phyloP scores from a whole-genome alignment of 2,797 vertebrate species.

The Avahi laniger region DNA sequence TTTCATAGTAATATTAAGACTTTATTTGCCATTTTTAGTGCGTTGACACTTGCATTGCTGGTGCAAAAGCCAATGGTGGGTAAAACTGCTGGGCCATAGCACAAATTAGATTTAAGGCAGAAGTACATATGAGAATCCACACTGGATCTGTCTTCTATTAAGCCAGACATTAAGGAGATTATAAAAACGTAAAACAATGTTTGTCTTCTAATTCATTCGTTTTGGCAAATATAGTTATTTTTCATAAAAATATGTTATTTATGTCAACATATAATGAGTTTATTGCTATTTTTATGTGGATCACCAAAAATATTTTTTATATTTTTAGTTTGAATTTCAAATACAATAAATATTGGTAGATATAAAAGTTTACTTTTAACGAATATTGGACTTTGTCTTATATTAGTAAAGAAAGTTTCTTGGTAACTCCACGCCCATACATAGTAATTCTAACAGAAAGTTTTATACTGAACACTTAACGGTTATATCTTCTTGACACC shows the following conservation, averaged over 20 bases:
- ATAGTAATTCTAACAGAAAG: background rate
- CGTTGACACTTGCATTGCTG: background rate
- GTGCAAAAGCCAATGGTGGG: background rate
- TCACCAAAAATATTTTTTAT: background rate
- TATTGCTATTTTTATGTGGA: background rate
- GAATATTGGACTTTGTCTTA: background rate
- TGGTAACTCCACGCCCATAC: background rate
- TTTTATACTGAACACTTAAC: background rate
- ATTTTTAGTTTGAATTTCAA: constrained; percentile 24
- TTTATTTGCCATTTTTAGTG: background rate
- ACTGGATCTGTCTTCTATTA: background rate
- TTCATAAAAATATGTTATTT: constrained; percentile 25
- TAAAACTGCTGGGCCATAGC: background rate
- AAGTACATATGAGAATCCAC: background rate
- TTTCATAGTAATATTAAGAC: background rate
- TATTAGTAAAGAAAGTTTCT: background rate
- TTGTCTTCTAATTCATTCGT: background rate
- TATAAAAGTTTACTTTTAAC: background rate
- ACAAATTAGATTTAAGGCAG: background rate
- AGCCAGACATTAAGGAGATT: background rate
- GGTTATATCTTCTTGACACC: background rate
- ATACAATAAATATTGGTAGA: background rate
- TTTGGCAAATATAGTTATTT: constrained; percentile 13
- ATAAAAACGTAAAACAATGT: constrained; percentile 22
- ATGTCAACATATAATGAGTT: background rate